A percentile compares a stretch with the other conserved stretches of the same genome.
Evolutionary conservation across 2,113 vertebrate genomes (phyloP).

Genomic region (Galeopterus variegatus): DNA sequence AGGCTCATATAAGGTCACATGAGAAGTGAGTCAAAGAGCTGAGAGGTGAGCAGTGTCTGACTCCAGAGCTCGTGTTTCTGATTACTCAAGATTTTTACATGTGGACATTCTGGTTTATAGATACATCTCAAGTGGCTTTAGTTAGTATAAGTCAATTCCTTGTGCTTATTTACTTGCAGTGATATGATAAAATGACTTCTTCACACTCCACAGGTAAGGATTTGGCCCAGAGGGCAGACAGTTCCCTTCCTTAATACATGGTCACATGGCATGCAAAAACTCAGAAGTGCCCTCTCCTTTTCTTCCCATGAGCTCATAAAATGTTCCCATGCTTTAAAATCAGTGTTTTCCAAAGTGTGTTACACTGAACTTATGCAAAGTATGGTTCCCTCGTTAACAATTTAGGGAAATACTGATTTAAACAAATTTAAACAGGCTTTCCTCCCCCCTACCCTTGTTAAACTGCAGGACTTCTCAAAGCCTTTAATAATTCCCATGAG

Average conservation of each 20-base stretch:
- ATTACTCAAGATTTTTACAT: neutral
- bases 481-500: neutral
- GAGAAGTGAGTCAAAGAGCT: neutral
- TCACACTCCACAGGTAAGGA: neutral
- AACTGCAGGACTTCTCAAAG: constrained; percentile 28
- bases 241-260: neutral
- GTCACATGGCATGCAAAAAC: neutral
- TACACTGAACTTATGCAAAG: constrained; percentile 24
- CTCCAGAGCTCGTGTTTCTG: neutral
- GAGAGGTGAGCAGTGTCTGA: neutral
- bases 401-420: neutral
- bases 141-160: neutral
- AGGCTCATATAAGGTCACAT: neutral
- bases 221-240: neutral
- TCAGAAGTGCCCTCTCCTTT: neutral
- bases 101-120: neutral
- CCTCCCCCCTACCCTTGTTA: neutral
- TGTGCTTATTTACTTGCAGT: neutral
- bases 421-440: constrained; percentile 6
- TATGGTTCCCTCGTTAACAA: neutral
- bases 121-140: neutral
- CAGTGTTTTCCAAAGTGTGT: neutral
- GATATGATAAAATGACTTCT: neutral
- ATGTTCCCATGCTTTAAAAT: neutral
- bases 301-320: neutral